Evolutionary conservation across 2,113 vertebrate species (phyloP), one percentile per base, ranked within the genome.

Genomic region (Corythaixoides concolor): DNA sequence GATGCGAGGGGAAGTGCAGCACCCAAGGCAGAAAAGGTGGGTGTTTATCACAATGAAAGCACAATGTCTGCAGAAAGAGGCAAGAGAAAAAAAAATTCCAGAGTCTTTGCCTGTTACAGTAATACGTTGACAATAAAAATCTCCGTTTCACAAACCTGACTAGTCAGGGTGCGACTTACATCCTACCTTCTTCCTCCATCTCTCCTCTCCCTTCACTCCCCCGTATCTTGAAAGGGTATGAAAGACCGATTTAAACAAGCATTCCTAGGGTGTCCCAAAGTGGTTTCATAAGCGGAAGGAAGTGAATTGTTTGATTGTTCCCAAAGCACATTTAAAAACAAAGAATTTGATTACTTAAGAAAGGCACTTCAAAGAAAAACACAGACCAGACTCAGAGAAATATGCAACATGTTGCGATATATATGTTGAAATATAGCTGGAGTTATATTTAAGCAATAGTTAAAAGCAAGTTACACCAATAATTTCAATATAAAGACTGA

Each of bases 261-360:
- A 14, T 22, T 93, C 77, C 73, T 39, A 49, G 27, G 70, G 55
- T 15, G 59, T 73, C 85, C 90, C 90, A 90, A 33, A 77, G 68
- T 5, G 21, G 32, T 45, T 96, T 52, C 39, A 1, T 4, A 85
- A 84, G 73, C 11, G 4, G 77, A 96, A 97, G 91, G 90, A 94
- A 95, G 52, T 17, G 56, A 45, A 53, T 52, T 8, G 82, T 93
- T 39, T 83, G 72, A 83, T 15, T 85, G 76, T 84, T 93, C 80
- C 83, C 92, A 88, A 90, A 84, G 84, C 68, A 83, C 50, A 9
- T 90, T 74, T 70, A 68, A 52, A 90, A 93, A 86, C 91, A 93
- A 64, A 89, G 89, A 90, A 78, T 8, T 56, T 63, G 41, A 62
- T 24, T 39, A 68, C 86, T 90, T 62, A 24, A 62, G 79, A 43